These are phyloP conservation scores for Agonopterix arenella DNA, from an alignment of 2,888 invertebrate species.

Conservation along the genomic window DNA sequence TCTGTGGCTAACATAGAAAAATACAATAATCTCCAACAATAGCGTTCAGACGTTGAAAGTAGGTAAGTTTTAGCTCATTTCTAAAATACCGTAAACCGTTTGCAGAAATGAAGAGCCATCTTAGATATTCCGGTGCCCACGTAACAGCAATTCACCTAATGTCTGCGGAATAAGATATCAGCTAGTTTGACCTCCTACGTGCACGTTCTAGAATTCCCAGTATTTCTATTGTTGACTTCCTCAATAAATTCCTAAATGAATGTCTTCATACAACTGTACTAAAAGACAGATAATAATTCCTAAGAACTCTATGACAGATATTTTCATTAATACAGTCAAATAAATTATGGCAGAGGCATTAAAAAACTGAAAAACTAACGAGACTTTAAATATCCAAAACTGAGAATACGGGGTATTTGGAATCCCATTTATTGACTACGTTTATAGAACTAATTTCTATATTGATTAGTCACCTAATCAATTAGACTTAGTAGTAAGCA, in stretches of 20 bases:
- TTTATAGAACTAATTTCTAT: too few relatives aligned
- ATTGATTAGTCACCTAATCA: too few relatives aligned
- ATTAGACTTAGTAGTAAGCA: too few relatives aligned
- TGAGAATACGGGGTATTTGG: too few relatives aligned
- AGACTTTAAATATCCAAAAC: neutral
- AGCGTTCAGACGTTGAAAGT: conserved; percentile 2
- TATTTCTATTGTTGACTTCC: conserved; percentile 28
- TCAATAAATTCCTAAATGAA: conserved; percentile 17
- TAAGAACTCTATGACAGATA: too few relatives aligned
- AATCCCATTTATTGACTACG: too few relatives aligned
- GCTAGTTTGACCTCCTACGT: conserved; percentile 29
- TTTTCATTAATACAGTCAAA: too few relatives aligned
- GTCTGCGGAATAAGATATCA: conserved; percentile 21
- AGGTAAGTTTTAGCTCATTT: conserved; percentile 1
- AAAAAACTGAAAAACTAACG: neutral
- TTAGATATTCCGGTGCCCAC: conserved; percentile 29
- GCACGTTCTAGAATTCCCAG: conserved; percentile 30
- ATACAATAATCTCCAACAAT: neutral
- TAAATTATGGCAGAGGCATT: too few relatives aligned
- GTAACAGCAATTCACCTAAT: conserved; percentile 30
- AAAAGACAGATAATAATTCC: neutral
- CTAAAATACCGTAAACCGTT: conserved; percentile 19
- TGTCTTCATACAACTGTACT: conserved; percentile 2
- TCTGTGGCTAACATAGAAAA: conserved; percentile 2
- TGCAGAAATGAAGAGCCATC: conserved; percentile 25